A percentile compares a stretch with the other conserved stretches of the same genome.
Evolutionary conservation across 2,888 invertebrate genomes (phyloP).

Genomic region (Caradrina clavipalpis): DNA sequence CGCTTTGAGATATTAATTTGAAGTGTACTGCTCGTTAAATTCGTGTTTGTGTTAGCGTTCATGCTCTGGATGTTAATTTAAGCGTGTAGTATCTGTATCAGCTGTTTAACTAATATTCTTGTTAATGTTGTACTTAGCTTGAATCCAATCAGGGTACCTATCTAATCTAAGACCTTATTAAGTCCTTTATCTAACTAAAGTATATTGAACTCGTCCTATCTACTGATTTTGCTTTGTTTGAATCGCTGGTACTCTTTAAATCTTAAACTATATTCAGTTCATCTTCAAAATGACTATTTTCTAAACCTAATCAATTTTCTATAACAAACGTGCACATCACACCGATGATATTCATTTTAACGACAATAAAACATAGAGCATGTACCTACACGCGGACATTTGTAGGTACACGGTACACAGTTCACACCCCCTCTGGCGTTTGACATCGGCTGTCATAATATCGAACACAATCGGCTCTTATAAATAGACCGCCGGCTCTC

Average conservation of each 20-base stretch:
- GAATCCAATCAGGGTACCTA: background rate
- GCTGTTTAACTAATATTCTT: slow-evolving; percentile 1
- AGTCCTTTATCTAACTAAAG: background rate
- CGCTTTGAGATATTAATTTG: slow-evolving; percentile 29
- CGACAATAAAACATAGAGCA: slow-evolving; percentile 11
- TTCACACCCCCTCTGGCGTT: slow-evolving; percentile 54
- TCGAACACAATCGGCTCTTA: slow-evolving; percentile 53
- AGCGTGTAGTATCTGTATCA: background rate
- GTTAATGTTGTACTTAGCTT: slow-evolving; percentile 6
- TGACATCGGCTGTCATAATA: slow-evolving; percentile 62
- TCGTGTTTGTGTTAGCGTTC: slow-evolving; percentile 11
- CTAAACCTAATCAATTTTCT: too few relatives aligned
- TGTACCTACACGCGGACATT: slow-evolving; percentile 30
- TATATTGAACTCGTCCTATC: background rate
- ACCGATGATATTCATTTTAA: slow-evolving; percentile 33
- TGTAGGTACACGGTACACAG: slow-evolving; percentile 29
- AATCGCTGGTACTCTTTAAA: background rate
- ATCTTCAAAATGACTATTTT: too few relatives aligned
- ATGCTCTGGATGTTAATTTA: background rate
- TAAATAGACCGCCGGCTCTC: slow-evolving; percentile 47
- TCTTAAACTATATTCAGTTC: background rate
- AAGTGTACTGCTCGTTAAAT: slow-evolving; percentile 14
- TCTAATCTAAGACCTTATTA: background rate
- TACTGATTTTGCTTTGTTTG: background rate
- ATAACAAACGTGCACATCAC: background rate